A percentile compares a stretch with the other conserved stretches of the same genome.
These are phyloP conservation scores for Mionectes olivaceus DNA, from an alignment of 2,797 vertebrate genomes.

Conservation along the genomic window DNA sequence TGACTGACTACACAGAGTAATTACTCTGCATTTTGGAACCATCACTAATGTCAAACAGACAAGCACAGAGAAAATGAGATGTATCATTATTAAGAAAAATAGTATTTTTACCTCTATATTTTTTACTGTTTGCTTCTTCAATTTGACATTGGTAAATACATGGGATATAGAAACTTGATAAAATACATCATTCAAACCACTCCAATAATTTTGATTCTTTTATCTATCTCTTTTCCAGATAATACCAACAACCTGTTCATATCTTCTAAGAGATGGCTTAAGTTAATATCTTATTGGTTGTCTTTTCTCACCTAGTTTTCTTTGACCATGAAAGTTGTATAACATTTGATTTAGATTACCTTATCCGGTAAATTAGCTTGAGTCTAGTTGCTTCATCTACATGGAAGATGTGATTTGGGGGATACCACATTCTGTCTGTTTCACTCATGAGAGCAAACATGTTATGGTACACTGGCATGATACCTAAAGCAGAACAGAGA, in stretches of 20 bases:
- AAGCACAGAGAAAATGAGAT: background rate
- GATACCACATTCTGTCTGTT: slow-evolving; percentile 88
- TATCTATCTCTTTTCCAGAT: background rate
- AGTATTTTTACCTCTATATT: background rate
- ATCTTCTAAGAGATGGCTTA: background rate
- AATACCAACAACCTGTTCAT: background rate
- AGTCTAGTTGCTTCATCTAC: slow-evolving; percentile 82
- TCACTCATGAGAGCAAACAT: slow-evolving; percentile 94
- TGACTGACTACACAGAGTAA: background rate
- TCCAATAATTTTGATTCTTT: background rate
- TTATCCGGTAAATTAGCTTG: slow-evolving; percentile 88
- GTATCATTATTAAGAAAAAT: background rate
- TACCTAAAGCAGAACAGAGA: slow-evolving; percentile 79
- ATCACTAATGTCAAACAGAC: background rate
- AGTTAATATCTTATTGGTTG: background rate
- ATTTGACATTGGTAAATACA: background rate
- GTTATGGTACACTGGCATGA: slow-evolving; percentile 88
- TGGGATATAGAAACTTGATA: background rate
- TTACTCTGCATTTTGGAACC: background rate
- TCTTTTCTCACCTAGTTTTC: background rate
- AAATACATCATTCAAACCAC: background rate
- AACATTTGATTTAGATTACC: slow-evolving; percentile 59
- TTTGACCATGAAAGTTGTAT: background rate
- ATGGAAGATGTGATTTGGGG: slow-evolving; percentile 93
- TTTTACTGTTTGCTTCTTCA: background rate